phyloP scores from a whole-genome alignment of 2,113 vertebrate genomes.

The Chionodraco myersi region DNA sequence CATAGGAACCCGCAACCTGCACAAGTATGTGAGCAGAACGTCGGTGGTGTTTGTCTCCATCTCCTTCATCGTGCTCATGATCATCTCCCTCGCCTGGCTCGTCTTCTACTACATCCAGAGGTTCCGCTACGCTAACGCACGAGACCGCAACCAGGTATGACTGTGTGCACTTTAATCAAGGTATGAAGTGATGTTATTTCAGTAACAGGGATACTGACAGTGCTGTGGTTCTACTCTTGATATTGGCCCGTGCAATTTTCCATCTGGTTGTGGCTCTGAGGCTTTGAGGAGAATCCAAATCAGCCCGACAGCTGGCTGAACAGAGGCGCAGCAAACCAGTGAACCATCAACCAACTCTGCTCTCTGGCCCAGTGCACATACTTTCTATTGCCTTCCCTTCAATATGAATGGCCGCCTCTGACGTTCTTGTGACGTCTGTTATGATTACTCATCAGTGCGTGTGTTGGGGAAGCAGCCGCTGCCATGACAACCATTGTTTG shows the following conservation, averaged over 20 bases:
- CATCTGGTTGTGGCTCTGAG: slow-evolving; percentile 13
- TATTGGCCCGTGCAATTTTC: slow-evolving; percentile 5
- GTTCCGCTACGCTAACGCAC: slow-evolving; percentile 96
- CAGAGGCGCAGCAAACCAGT: slow-evolving; percentile 29
- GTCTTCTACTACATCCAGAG: slow-evolving; percentile 99
- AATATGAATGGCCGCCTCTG: no score
- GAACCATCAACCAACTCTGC: slow-evolving; percentile 54
- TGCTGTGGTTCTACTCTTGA: not conserved
- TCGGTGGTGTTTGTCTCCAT: slow-evolving; percentile 99
- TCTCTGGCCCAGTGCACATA: slow-evolving; percentile 42
- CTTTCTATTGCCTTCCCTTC: slow-evolving; percentile 26
- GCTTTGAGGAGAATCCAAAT: slow-evolving; percentile 24
- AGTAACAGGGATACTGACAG: not conserved
- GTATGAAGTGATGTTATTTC: not conserved
- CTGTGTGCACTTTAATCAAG: not conserved
- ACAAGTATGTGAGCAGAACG: slow-evolving; percentile 98
- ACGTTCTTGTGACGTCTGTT: slow-evolving; percentile 38
- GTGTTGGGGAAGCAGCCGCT: slow-evolving; percentile 24
- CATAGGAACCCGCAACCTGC: slow-evolving; percentile 96
- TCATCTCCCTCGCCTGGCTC: slow-evolving; percentile 98
- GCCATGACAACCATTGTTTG: slow-evolving; percentile 37
- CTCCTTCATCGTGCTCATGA: slow-evolving; percentile 99
- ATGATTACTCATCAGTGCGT: not conserved
- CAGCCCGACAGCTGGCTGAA: slow-evolving; percentile 53
- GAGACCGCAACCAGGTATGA: slow-evolving; percentile 96